Evolutionary conservation across 2,113 vertebrate species (phyloP), one percentile per base, ranked within the genome.

Genomic region (Sardina pilchardus): DNA sequence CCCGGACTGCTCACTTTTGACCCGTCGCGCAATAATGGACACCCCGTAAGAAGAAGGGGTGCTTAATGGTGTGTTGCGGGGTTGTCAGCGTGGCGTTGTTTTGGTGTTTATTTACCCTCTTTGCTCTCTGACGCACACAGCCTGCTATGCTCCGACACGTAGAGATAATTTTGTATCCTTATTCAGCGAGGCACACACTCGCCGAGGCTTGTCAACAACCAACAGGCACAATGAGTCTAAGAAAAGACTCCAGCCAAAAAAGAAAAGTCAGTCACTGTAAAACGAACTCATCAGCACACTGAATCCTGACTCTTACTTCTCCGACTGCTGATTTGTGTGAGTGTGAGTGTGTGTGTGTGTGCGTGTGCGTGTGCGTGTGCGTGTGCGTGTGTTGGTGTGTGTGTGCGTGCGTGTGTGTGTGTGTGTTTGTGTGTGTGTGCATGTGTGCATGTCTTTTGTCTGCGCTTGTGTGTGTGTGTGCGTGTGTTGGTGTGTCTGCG

Each of bases 1-100:
- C 71, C 71, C 34, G 5, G 91, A 82, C 90, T 85, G 89, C 91
- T 89, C 93, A 89, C 91, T 87, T 94, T 94, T 94, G 94, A 95
- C 94, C 93, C 81, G 88, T 14, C 92, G 90, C 91, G 75, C 84
- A 85, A 88, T 85, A 84, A 83, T 90, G 85, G 86, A 89, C 89
- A 87, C 24, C 39, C 84, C 87, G 85, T 90, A 82, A 83, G 86
- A 88, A 88, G 83, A 86, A 89, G 87, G 88, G 30, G 12, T 78
- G 71, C 92, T 92, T 92, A 93, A 94, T 90, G 91, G 87, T 91
- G 89, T 91, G 87, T 91, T 91, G 71, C 71, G 12, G 34, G 0
- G 71, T 67, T 12, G n/a, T 67, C 63, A 67, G 63, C 8, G 14
- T 30, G n/a, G 26, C n/a, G 30, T 12, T 67, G 63, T 67, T 67